Evolutionary conservation across 2,113 vertebrate species (phyloP).

Genomic region (Cottus gobio): DNA sequence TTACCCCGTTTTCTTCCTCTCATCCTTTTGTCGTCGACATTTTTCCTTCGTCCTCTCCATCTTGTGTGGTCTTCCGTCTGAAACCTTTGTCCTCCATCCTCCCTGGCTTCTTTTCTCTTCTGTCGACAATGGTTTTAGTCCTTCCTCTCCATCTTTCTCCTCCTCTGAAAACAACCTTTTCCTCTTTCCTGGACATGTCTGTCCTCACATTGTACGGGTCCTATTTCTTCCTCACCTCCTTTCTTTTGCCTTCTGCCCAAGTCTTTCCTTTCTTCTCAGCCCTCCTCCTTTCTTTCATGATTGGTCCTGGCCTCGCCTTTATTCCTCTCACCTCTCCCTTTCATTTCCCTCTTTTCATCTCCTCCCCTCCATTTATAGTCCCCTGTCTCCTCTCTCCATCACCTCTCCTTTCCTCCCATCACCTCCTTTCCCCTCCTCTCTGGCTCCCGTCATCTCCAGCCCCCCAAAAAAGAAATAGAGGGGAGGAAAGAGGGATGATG

Average conservation of each 20-base stretch:
- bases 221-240: conserved; percentile 20
- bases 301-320: conserved; percentile 41
- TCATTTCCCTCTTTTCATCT: conserved; percentile 43
- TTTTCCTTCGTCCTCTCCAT: neutral
- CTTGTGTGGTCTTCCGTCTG: neutral
- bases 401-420: conserved; percentile 17
- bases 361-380: conserved; percentile 14
- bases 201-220: conserved; percentile 20
- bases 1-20: conserved; percentile 32
- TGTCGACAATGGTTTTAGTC: neutral
- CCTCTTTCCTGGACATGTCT: neutral
- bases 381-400: neutral
- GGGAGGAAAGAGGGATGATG: conserved; percentile 33
- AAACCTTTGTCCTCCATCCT: neutral
- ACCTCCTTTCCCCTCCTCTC: conserved; percentile 23
- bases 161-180: neutral
- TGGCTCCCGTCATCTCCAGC: conserved; percentile 43
- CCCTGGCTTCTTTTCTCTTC: neutral
- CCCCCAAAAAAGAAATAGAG: conserved; percentile 25
- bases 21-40: conserved; percentile 36
- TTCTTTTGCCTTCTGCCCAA: conserved; percentile 18
- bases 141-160: neutral
- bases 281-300: conserved; percentile 22
- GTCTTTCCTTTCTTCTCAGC: conserved; percentile 21
- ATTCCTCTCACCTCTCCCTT: conserved; percentile 35